These are phyloP conservation scores for Ariolimax columbianus DNA, from an alignment of 2,888 invertebrate genomes.

Conservation along the genomic window DNA sequence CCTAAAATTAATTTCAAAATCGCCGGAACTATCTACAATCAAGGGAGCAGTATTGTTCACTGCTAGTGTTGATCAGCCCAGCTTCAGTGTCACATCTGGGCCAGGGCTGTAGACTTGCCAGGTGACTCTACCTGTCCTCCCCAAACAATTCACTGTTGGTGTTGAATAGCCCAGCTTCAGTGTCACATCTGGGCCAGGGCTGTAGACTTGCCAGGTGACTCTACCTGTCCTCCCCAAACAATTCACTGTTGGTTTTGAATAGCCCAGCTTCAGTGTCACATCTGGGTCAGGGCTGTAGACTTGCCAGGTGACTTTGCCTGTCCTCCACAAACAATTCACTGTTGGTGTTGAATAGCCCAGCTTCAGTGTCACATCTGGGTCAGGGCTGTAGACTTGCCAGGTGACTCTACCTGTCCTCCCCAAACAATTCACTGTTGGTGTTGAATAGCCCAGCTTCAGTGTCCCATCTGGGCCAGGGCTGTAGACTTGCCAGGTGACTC, in stretches of 20 bases:
- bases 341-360: not conserved
- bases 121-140: not conserved
- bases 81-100: too few relatives aligned
- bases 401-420: not conserved
- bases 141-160: too few relatives aligned
- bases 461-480: not conserved
- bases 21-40: too few relatives aligned
- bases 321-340: not conserved
- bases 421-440: not conserved
- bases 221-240: not conserved
- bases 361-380: not conserved
- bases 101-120: not conserved
- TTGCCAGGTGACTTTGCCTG: constrained; percentile 2
- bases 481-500: constrained; percentile 5
- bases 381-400: not conserved
- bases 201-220: constrained; percentile 5
- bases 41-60: too few relatives aligned
- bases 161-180: too few relatives aligned
- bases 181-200: not conserved
- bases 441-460: not conserved
- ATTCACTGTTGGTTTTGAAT: not conserved
- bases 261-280: not conserved
- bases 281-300: not conserved
- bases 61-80: too few relatives aligned
- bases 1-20: too few relatives aligned